Percentiles rank a stretch among this genome's conserved stretches.
Evolutionary conservation across 2,797 vertebrate species (phyloP).

Genomic region (Hypotaenidia okinawae): DNA sequence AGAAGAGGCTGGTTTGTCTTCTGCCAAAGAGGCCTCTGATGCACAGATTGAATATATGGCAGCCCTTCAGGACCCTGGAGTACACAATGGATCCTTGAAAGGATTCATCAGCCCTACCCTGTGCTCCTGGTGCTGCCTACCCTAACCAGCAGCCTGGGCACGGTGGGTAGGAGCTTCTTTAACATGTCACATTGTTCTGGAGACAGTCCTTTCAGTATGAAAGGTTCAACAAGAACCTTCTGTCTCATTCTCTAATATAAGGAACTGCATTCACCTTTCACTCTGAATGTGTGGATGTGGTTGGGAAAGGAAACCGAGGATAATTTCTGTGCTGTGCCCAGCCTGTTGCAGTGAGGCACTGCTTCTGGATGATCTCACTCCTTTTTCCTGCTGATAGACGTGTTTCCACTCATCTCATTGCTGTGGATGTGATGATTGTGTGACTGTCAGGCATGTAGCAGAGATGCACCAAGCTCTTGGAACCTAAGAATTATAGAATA

Average conservation of each 20-base stretch:
- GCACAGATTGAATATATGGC: neutral
- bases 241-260: neutral
- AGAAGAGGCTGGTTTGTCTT: neutral
- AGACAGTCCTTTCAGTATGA: neutral
- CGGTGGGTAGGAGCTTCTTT: no score
- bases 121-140: no score
- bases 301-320: neutral
- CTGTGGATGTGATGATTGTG: neutral
- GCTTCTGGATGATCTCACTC: neutral
- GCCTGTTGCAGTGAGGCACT: neutral
- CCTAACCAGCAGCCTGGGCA: no score
- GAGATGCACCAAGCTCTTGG: neutral
- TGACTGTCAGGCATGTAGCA: neutral
- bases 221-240: neutral
- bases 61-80: neutral
- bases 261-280: neutral
- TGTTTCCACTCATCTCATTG: neutral
- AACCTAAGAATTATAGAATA: neutral
- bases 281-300: accelerated
- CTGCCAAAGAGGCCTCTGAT: neutral
- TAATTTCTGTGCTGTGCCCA: neutral
- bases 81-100: neutral
- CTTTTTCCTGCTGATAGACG: neutral
- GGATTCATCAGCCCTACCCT: no score
- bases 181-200: no score